A percentile compares a stretch with the other conserved stretches of the same genome.
These are phyloP conservation scores for Osmerus mordax DNA, from an alignment of 2,113 vertebrate genomes.

Conservation along the genomic window DNA sequence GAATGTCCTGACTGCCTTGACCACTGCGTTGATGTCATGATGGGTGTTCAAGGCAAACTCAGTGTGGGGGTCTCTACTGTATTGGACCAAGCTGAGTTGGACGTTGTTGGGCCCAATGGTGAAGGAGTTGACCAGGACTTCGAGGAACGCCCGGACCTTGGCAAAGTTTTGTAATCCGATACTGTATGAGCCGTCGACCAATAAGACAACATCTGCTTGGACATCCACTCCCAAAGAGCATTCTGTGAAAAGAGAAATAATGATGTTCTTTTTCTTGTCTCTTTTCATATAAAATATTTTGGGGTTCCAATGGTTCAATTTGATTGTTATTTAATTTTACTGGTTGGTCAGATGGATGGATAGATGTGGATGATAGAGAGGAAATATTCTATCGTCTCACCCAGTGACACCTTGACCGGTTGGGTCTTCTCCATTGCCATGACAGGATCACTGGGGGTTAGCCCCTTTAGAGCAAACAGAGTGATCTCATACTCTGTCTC, in stretches of 20 bases:
- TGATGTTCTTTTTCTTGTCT: constrained; percentile 62
- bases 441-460: constrained; percentile 86
- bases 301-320: too few relatives aligned
- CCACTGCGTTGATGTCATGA: constrained; percentile 82
- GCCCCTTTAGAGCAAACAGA: constrained; percentile 86
- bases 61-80: constrained; percentile 93
- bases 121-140: constrained; percentile 93
- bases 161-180: constrained; percentile 98
- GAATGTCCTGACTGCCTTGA: constrained; percentile 90
- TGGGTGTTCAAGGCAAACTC: constrained; percentile 93
- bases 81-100: constrained; percentile 97
- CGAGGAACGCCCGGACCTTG: constrained; percentile 95
- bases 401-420: constrained; percentile 88
- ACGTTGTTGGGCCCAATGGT: constrained; percentile 88
- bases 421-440: constrained; percentile 90
- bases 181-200: constrained; percentile 98
- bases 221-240: constrained; percentile 96
- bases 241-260: constrained; percentile 74
- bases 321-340: neutral
- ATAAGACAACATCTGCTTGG: constrained; percentile 93
- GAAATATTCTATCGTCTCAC: constrained; percentile 64
- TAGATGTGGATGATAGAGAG: neutral
- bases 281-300: too few relatives aligned
- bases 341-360: neutral
- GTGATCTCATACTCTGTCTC: constrained; percentile 94